Base-by-base conservation (phyloP, 2,797 vertebrate genomes). In the Hirundo rustica region DNA sequence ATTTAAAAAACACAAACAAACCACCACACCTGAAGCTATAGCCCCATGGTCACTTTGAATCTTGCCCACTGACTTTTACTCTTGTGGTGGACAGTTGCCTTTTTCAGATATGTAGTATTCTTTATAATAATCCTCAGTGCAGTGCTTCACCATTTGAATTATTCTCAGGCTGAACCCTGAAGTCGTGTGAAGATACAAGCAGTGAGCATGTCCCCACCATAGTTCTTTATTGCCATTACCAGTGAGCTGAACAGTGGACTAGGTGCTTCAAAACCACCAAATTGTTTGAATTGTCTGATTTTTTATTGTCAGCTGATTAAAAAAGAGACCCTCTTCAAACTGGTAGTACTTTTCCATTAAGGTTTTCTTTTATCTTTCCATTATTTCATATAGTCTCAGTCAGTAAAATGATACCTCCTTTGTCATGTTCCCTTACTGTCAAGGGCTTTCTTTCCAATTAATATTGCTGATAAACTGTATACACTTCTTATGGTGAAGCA, bases 351-450 rank as follows among this genome's bases (percentile, higher is more conserved):
- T 64, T 40, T 47, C 11, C 2, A 1, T 40, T 29, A 40, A n/a
- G 11, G 17, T 84, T 88, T 71, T 17, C 2, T 61, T 87, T 61
- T 18, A 8, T n/a, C 11, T 86, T 83, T 27, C 36, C 29, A 38
- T 83, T 65, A 48, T 29, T 75, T 88, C 15, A 4, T 44, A 10
- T 19, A 26, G 10, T 53, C 26, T 67, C 21, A 36, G 32, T 29
- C 34, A 79, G 30, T n/a, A 62, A 79, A 83, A 61, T 7, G 13
- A 47, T 13, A 12, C 3, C 7, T 51, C 48, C 23, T 45, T n/a
- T 48, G 53, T 58, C 0, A 1, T 0, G 0, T 13, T 53, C 6
- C 45, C 89, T 81, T 48, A 30, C 20, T 48, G 16, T 64, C 11
- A 9, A 91, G 64, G 42, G 26, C 36, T 84, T 68, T 75, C 32